phyloP scores from a whole-genome alignment of 2,113 vertebrate species.

The Okapia johnstoni region DNA sequence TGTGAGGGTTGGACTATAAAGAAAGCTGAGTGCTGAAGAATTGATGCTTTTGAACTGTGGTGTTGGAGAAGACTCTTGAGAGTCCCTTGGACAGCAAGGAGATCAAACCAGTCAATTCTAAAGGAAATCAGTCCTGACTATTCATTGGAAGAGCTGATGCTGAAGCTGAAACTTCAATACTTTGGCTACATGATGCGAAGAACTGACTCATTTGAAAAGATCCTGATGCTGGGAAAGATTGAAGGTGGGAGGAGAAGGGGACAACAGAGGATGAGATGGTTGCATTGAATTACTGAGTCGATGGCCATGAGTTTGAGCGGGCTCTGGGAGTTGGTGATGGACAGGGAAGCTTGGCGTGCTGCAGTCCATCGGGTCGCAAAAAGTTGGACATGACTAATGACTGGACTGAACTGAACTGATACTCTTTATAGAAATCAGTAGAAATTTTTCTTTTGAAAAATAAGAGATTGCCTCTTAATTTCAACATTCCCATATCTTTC shows the following conservation, averaged over 20 bases:
- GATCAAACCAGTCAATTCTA: not conserved
- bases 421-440: not conserved
- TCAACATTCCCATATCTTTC: not conserved
- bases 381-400: not conserved
- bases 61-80: not conserved
- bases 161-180: not conserved
- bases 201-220: not conserved
- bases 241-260: not conserved
- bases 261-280: not conserved
- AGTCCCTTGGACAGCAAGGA: not conserved
- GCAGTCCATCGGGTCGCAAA: rapidly evolving
- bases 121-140: not conserved
- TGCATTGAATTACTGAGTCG: not conserved
- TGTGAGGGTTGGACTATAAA: not conserved
- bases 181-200: not conserved
- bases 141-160: not conserved
- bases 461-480: not conserved
- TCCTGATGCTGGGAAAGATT: not conserved
- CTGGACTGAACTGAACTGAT: not conserved
- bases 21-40: not conserved
- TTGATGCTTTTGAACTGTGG: not conserved
- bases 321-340: not conserved
- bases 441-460: conserved; percentile 1
- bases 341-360: not conserved
- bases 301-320: not conserved